Conservation (phyloP, 2,113 vertebrate species). For the Leucoraja erinaceus region DNA sequence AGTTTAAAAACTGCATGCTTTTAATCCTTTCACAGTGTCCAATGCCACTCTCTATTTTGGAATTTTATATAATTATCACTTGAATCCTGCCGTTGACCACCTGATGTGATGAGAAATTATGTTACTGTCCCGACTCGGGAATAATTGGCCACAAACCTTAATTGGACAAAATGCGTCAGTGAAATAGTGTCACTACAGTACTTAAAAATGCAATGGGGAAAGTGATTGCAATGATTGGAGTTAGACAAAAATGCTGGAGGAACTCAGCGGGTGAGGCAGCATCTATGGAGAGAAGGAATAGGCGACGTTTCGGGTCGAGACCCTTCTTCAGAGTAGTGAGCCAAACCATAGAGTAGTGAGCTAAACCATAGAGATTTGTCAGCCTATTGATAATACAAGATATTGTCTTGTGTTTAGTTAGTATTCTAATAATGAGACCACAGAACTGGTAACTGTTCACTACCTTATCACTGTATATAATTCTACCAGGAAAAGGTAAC, state of each 20-base stretch:
- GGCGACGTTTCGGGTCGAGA: no score
- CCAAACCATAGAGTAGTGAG: neutral
- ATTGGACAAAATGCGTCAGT: neutral
- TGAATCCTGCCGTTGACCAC: neutral
- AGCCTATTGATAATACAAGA: neutral
- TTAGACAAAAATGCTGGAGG: no score
- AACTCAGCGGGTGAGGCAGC: no score
- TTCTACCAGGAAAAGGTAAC: neutral
- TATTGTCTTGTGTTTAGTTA: neutral
- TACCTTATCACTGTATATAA: neutral
- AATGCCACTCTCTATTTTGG: neutral
- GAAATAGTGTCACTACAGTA: neutral
- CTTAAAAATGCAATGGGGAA: neutral
- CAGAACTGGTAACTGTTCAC: neutral
- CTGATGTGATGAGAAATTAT: neutral
- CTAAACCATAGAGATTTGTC: neutral
- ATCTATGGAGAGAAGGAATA: no score
- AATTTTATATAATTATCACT: neutral
- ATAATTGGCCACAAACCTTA: neutral
- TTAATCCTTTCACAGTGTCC: conserved; percentile 35
- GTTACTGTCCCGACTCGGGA: neutral
- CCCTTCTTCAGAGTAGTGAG: neutral
- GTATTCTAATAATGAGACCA: neutral
- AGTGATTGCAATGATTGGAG: neutral
- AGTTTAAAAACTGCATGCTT: conserved; percentile 62